Conservation (phyloP, 2,888 invertebrate species). For the Liopterus haemorrhoidalis region DNA sequence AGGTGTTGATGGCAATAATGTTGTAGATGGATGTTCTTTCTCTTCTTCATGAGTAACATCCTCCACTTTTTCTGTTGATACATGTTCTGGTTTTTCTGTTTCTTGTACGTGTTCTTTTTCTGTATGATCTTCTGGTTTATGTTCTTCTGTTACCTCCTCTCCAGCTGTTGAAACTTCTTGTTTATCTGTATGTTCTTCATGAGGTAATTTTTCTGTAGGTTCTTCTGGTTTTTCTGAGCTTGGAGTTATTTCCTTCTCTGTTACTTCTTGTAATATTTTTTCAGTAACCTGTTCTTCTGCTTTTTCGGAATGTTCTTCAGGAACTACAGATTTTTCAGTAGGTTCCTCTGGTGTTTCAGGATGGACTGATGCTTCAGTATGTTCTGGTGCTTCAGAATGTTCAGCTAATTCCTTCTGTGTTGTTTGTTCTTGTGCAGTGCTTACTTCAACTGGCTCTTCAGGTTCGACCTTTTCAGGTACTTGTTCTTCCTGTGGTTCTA, state of each 20-base stretch:
- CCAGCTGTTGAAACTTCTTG: slow-evolving; percentile 4
- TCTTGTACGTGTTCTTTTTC: slow-evolving; percentile 6
- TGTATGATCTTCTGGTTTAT: slow-evolving; percentile 1
- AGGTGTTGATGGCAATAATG: slow-evolving; percentile 8
- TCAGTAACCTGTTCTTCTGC: too few species aligned
- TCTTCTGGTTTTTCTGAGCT: slow-evolving; percentile 26
- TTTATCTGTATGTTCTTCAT: slow-evolving; percentile 4
- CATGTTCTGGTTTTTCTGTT: slow-evolving; percentile 11
- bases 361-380: slow-evolving; percentile 1
- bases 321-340: slow-evolving; percentile 16
- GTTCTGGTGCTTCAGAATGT: slow-evolving; percentile 13
- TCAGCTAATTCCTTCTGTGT: slow-evolving; percentile 14
- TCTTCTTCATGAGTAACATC: background rate
- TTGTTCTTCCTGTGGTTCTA: slow-evolving; percentile 11
- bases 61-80: slow-evolving; percentile 2
- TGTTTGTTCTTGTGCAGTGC: background rate
- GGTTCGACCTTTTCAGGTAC: slow-evolving; percentile 11
- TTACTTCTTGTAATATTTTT: background rate
- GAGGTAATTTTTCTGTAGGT: slow-evolving; percentile 25
- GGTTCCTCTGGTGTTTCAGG: slow-evolving; percentile 23
- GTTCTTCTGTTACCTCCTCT: background rate
- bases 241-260: slow-evolving; percentile 29
- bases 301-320: slow-evolving; percentile 5
- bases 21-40: slow-evolving; percentile 12
- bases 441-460: slow-evolving; percentile 10